Evolutionary conservation across 1,140 invertebrate genomes (phyloP).

Genomic region (Listronotus bonariensis): DNA sequence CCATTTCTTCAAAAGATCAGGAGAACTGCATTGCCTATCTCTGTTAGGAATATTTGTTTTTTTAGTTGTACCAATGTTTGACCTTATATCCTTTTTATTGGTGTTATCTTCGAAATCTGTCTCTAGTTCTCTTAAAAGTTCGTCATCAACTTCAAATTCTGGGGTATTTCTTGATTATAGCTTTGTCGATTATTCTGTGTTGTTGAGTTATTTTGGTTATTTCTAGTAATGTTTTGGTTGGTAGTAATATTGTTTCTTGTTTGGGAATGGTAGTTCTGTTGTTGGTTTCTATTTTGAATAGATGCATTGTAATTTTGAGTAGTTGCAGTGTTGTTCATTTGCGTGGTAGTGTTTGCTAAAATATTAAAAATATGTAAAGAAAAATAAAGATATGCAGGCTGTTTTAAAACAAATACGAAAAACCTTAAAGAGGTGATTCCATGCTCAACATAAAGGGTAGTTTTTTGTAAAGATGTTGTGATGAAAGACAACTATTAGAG

Average conservation of each 20-base stretch:
- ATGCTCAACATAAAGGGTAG: no score
- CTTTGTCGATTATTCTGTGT: not conserved
- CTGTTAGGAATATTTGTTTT: conserved; percentile 11
- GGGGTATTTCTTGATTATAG: conserved; percentile 12
- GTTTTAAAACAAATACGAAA: no score
- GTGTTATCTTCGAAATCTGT: conserved; percentile 15
- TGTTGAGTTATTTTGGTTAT: not conserved
- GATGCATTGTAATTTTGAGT: not conserved
- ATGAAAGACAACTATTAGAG: no score
- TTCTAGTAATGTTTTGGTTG: conserved; percentile 2
- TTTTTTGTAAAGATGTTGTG: no score
- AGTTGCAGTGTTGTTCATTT: no score
- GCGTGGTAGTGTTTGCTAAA: no score
- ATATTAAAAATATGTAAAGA: no score
- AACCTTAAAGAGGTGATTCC: no score
- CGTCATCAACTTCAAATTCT: conserved; percentile 23
- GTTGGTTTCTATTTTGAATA: not conserved
- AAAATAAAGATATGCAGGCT: no score
- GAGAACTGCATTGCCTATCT: conserved; percentile 23
- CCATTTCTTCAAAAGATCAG: conserved; percentile 42
- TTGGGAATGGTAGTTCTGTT: not conserved
- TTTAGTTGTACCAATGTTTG: not conserved
- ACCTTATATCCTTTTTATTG: not conserved
- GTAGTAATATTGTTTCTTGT: not conserved
- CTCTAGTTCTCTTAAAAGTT: conserved; percentile 25